These are phyloP conservation scores for Drosophila punjabiensis DNA, from an alignment of 1,140 invertebrate species.

Conservation along the genomic window DNA sequence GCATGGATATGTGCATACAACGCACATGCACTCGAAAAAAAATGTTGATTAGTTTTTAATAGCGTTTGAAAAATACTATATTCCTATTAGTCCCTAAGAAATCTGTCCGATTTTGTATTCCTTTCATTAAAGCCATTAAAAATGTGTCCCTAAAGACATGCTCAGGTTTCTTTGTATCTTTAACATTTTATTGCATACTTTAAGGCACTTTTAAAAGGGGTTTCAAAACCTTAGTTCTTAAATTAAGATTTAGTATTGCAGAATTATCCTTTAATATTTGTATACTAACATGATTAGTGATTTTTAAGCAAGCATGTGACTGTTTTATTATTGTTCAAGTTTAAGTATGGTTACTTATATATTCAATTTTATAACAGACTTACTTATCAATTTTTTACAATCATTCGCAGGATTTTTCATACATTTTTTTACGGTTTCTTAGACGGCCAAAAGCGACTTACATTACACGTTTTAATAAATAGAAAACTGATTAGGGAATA, in stretches of 20 bases:
- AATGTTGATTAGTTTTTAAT: not conserved
- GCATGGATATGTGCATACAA: constrained; percentile 9
- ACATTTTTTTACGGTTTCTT: too few species aligned
- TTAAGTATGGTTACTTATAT: not conserved
- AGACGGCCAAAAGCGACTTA: too few species aligned
- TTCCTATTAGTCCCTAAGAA: not conserved
- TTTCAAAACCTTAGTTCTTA: too few species aligned
- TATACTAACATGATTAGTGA: not conserved
- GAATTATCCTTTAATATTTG: too few species aligned
- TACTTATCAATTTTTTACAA: not conserved
- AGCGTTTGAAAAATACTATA: not conserved
- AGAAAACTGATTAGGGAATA: not conserved
- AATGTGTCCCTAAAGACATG: not conserved
- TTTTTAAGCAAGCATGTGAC: not conserved
- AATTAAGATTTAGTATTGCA: too few species aligned
- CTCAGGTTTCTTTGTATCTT: too few species aligned
- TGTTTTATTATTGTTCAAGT: not conserved
- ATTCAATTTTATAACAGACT: not conserved
- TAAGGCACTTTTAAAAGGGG: too few species aligned
- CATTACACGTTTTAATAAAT: too few species aligned
- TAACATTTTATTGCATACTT: too few species aligned
- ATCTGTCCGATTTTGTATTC: too few species aligned
- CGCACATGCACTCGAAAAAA: constrained; percentile 11
- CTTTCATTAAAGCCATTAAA: not conserved
- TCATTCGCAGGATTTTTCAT: not conserved